Percentiles rank a stretch among this genome's conserved stretches.
phyloP scores from a whole-genome alignment of 2,888 invertebrate genomes.

The Hypena proboscidalis region DNA sequence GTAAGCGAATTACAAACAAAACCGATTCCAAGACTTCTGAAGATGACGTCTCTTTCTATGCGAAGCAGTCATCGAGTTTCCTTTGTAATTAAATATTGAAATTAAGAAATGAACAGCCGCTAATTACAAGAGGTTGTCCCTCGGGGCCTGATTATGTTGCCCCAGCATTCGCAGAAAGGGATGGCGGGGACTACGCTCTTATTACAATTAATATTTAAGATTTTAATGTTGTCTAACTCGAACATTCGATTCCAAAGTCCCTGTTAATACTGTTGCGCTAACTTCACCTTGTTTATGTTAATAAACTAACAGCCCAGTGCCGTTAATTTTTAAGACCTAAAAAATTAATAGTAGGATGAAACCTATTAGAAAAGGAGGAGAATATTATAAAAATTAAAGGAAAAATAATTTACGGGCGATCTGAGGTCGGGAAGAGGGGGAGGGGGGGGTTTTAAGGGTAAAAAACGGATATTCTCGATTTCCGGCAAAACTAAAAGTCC shows the following conservation, averaged over 20 bases:
- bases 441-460: too few relatives aligned
- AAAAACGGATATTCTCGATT: too few relatives aligned
- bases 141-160: conserved; percentile 81
- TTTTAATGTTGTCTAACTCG: conserved; percentile 63
- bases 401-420: too few relatives aligned
- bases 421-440: too few relatives aligned
- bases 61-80: conserved; percentile 82
- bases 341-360: too few relatives aligned
- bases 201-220: conserved; percentile 80
- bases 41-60: conserved; percentile 81
- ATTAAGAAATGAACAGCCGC: conserved; percentile 86
- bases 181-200: conserved; percentile 65
- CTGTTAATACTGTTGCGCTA: conserved; percentile 19
- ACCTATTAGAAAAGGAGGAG: too few relatives aligned
- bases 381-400: too few relatives aligned
- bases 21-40: conserved; percentile 77
- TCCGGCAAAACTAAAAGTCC: too few relatives aligned
- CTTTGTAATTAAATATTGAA: conserved; percentile 87
- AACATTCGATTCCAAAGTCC: conserved; percentile 36
- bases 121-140: conserved; percentile 85
- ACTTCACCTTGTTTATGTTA: conserved; percentile 1
- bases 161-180: conserved; percentile 78
- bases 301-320: neutral
- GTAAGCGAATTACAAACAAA: conserved; percentile 75
- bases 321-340: too few relatives aligned